Base-by-base conservation (phyloP, 1,140 invertebrate genomes). In the Anastatus disparis region DNA sequence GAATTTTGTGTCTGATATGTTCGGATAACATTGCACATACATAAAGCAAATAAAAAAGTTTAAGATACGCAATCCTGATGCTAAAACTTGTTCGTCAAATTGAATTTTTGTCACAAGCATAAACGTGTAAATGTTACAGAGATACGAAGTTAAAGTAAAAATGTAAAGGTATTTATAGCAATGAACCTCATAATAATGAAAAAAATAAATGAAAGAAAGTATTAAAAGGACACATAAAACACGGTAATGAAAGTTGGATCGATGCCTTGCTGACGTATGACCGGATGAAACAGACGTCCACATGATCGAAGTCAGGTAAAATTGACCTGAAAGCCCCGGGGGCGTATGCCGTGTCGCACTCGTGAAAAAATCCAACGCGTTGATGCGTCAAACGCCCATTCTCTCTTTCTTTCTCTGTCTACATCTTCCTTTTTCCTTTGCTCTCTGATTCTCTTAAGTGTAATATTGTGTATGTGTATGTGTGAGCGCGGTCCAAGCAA, bases 301-400 rank as follows among this genome's bases (percentile, higher is more conserved):
- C n/a, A 13, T 44, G 13, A 44, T n/a, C n/a, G 42, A 12, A 15
- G 26, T 52, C 48, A 29, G 26, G 24, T 53, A 2, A 35, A 55
- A 35, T 31, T 10, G 22, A 1, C 2, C 50, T 26, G 2, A 27
- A 27, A 48, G 46, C 24, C 24, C 24, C 20, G 22, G 22, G 22
- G 50, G 50, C 50, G 26, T 48, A 17, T 48, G 17, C 24, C 31
- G 31, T 10, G 22, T 29, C 50, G 26, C 22, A 1, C n/a, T 35
- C 27, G 52, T n/a, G 9, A 1, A 31, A 55, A 26, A 26, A 3
- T 72, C 72, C 74, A 75, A 71, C 78, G 75, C 78, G 80, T 81
- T 81, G 78, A 74, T 74, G 71, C 75, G 76, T 72, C 77, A 80
- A 80, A 79, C 76, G 78, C 69, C 67, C 68, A 70, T 74, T 74